These are phyloP conservation scores for Drosophila atripex DNA, from an alignment of 2,888 invertebrate genomes.

Conservation along the genomic window DNA sequence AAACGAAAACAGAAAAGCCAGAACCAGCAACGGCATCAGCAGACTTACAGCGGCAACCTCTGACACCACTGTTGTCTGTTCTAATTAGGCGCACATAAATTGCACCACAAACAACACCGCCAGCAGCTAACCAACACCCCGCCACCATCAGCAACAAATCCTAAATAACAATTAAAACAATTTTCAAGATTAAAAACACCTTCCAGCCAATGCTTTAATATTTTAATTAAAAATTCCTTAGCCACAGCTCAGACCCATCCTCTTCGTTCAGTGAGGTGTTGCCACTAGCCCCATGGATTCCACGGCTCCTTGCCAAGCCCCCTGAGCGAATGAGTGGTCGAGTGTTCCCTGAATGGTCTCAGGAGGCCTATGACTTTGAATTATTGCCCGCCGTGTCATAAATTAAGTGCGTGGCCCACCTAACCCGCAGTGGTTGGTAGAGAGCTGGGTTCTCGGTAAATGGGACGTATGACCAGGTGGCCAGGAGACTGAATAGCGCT, in stretches of 20 bases:
- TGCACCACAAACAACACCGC: conserved; percentile 44
- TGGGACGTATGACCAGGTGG: background rate
- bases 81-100: conserved; percentile 78
- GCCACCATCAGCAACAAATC: conserved; percentile 55
- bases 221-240: conserved; percentile 77
- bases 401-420: conserved; percentile 65
- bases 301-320: conserved; percentile 9
- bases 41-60: conserved; percentile 21
- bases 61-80: conserved; percentile 63
- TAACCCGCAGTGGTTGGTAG: conserved; percentile 37
- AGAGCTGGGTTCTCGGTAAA: background rate
- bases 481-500: conserved; percentile 4
- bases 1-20: conserved; percentile 11
- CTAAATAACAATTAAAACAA: conserved; percentile 80
- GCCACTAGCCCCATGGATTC: conserved; percentile 1
- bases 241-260: conserved; percentile 38
- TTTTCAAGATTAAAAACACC: conserved; percentile 80
- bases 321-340: conserved; percentile 53
- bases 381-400: conserved; percentile 76
- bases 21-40: conserved; percentile 3
- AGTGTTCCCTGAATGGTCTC: conserved; percentile 69
- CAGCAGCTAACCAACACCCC: conserved; percentile 6
- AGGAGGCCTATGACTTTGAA: conserved; percentile 80
- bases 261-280: conserved; percentile 26
- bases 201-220: conserved; percentile 73